A percentile compares a stretch with the other conserved stretches of the same genome.
Conservation (phyloP, 2,113 vertebrate genomes). For the Sminthopsis crassicaudata region DNA sequence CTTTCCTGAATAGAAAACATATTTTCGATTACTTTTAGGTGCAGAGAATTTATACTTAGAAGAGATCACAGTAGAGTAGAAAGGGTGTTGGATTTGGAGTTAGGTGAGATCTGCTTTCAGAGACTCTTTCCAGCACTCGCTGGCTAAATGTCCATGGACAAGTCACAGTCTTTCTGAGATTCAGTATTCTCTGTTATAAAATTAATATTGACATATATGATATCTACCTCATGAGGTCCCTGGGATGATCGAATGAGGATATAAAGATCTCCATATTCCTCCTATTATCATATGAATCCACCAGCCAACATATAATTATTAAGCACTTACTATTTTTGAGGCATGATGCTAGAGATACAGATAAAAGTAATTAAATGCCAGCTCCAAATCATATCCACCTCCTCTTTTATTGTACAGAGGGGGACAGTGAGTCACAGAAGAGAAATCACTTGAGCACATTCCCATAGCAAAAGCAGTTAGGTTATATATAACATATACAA, state of each 20-base stretch:
- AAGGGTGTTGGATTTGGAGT: not conserved
- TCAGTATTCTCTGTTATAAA: not conserved
- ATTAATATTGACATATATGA: not conserved
- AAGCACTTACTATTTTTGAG: not conserved
- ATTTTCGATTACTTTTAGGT: no score
- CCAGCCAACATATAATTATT: not conserved
- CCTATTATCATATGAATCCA: not conserved
- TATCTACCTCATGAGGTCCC: not conserved
- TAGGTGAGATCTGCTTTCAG: not conserved
- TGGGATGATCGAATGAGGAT: not conserved
- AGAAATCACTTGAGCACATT: not conserved
- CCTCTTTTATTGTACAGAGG: not conserved
- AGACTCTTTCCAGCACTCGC: not conserved
- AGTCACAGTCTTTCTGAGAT: not conserved
- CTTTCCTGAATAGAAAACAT: not conserved
- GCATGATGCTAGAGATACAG: not conserved
- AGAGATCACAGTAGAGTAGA: not conserved
- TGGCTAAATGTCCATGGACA: not conserved
- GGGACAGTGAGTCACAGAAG: not conserved
- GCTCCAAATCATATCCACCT: not conserved
- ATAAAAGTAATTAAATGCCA: not conserved
- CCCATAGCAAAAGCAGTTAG: no score
- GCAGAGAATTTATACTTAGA: no score
- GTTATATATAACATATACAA: not conserved
- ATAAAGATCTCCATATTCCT: not conserved